Percentiles rank a stretch among this genome's conserved stretches.
Evolutionary conservation across 2,888 invertebrate species (phyloP).

Genomic region (Athrips mouffetella): DNA sequence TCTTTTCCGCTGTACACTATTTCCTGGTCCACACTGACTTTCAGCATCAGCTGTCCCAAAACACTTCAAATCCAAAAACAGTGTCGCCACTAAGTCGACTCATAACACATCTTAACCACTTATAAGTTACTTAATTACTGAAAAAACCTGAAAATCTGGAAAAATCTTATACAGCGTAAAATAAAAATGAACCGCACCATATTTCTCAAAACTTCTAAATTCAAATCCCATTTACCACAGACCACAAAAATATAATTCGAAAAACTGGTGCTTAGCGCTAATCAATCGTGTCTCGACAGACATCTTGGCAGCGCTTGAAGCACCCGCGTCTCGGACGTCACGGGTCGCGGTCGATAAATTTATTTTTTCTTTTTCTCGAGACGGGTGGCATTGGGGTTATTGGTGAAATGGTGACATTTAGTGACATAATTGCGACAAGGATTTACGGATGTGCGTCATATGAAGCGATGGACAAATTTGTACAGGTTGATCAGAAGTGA

Average conservation of each 20-base stretch:
- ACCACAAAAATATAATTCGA: background rate
- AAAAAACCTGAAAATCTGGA: too few relatives aligned
- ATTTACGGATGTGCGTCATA: slow-evolving; percentile 5
- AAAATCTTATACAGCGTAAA: too few relatives aligned
- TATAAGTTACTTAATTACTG: too few relatives aligned
- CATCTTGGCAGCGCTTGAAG: background rate
- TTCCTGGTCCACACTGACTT: too few relatives aligned
- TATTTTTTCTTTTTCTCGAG: background rate
- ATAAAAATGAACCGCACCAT: too few relatives aligned
- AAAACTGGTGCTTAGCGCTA: too few relatives aligned
- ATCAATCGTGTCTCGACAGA: background rate
- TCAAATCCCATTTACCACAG: background rate
- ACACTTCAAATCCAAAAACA: too few relatives aligned
- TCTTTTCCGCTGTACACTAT: too few relatives aligned
- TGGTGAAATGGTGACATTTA: slow-evolving; percentile 2
- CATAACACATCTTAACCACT: too few relatives aligned
- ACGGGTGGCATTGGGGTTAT: background rate
- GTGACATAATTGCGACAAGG: slow-evolving; percentile 3
- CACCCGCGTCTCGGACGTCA: background rate
- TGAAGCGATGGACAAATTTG: background rate
- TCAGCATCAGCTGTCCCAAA: too few relatives aligned
- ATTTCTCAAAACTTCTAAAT: too few relatives aligned
- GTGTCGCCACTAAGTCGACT: too few relatives aligned
- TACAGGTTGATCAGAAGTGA: background rate
- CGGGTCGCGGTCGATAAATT: background rate